phyloP scores from a whole-genome alignment of 2,113 vertebrate genomes.

The Synchiropus splendidus region DNA sequence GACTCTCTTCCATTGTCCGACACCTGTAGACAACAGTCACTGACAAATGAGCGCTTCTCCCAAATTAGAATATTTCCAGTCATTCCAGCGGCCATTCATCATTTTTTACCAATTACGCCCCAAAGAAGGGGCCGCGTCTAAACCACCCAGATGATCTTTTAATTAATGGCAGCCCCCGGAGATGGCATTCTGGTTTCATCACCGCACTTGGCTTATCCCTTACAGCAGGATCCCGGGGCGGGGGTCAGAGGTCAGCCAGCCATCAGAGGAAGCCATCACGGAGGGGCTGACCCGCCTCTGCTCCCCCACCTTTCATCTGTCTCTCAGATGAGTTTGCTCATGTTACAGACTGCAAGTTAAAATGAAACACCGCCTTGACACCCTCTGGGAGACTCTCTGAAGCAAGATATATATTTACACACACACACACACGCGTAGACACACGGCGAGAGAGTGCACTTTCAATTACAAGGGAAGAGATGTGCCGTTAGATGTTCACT shows the following conservation, averaged over 20 bases:
- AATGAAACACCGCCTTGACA: conserved; percentile 50
- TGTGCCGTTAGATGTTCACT: conserved; percentile 49
- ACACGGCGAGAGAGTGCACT: conserved; percentile 41
- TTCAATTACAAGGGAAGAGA: conserved; percentile 54
- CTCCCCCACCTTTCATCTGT: conserved; percentile 62
- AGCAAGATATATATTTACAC: conserved; percentile 26
- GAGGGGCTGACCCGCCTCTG: conserved; percentile 52
- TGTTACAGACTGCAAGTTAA: conserved; percentile 58
- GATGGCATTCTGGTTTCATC: conserved; percentile 35
- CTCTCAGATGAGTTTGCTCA: conserved; percentile 60
- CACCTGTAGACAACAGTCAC: too few species aligned
- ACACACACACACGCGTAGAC: conserved; percentile 1
- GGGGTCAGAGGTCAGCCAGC: conserved; percentile 50
- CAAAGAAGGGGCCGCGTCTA: too few species aligned
- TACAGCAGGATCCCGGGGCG: conserved; percentile 37
- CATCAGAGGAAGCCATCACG: conserved; percentile 59
- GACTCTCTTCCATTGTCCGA: too few species aligned
- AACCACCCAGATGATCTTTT: too few species aligned
- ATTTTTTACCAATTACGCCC: too few species aligned
- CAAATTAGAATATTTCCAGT: too few species aligned
- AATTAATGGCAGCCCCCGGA: conserved; percentile 19
- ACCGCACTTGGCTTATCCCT: conserved; percentile 47
- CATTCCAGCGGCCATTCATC: too few species aligned
- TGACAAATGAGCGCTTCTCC: too few species aligned
- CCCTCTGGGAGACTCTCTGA: conserved; percentile 42